Conservation (phyloP, 2,888 invertebrate species). For the Lepeophtheirus nordmannii region DNA sequence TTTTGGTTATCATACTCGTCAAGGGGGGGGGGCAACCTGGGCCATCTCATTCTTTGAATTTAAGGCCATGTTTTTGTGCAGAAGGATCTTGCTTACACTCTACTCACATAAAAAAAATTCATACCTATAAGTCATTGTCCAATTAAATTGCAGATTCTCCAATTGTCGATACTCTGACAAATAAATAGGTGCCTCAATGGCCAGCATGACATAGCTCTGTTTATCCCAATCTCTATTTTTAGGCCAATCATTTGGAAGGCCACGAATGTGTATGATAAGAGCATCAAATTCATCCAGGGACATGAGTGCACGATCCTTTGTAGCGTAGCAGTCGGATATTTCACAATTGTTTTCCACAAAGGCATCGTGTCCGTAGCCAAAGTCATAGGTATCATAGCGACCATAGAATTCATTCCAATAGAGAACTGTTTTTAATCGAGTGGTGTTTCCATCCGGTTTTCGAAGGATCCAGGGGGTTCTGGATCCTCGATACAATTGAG, state of each 20-base stretch:
- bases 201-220: conserved; percentile 27
- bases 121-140: conserved; percentile 30
- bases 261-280: conserved; percentile 21
- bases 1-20: too few relatives aligned
- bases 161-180: conserved; percentile 16
- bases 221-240: neutral
- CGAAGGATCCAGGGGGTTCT: neutral
- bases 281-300: conserved; percentile 17
- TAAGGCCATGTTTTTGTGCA: too few relatives aligned
- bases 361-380: conserved; percentile 18
- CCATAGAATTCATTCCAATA: conserved; percentile 24
- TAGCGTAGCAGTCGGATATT: conserved; percentile 18
- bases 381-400: conserved; percentile 22
- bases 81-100: too few relatives aligned
- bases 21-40: too few relatives aligned
- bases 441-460: conserved; percentile 6
- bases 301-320: conserved; percentile 16
- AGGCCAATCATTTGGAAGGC: conserved; percentile 22
- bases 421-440: conserved; percentile 17
- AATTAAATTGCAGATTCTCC: conserved; percentile 27
- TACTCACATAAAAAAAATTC: neutral
- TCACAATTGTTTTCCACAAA: conserved; percentile 17
- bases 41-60: too few relatives aligned
- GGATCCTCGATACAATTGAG: neutral
- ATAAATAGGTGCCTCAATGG: conserved; percentile 26